Evolutionary conservation across 1,140 invertebrate species (phyloP), one percentile per base, ranked within the genome.

Genomic region (Berghia stephanieae): DNA sequence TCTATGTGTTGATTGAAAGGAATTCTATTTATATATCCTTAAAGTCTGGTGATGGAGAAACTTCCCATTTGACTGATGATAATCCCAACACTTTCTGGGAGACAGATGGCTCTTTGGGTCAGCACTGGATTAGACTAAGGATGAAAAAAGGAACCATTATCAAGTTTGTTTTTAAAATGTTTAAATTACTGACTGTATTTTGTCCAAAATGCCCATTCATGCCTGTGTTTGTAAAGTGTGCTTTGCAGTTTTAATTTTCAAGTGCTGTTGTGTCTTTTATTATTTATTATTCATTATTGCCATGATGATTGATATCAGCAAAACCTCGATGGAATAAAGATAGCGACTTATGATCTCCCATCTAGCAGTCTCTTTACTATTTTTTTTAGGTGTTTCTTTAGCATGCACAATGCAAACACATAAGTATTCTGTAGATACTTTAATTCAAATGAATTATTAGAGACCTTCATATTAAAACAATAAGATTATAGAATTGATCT

Each of bases 141-240:
- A 89, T 89, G 88, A 89, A 88, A 78, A 88, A 88, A 80, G 87
- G 87, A 79, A 88, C 87, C 24, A 81, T 89, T 10, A 86, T 89
- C n/a, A 87, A 86, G 86, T 89, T 82, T 75, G 81, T 78, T 55
- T 63, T 34, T 18, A 44, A 66, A 38, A 55, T 63, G 1, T 75
- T 40, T 70, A 27, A 31, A 18, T 38, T 69, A 6, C 52, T 52
- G 43, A 24, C 3, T 63, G 27, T 31, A 60, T 68, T 69, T n/a
- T n/a, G n/a, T n/a, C n/a, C n/a, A n/a, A n/a, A n/a, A n/a, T n/a
- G n/a, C n/a, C n/a, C n/a, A n/a, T n/a, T n/a, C n/a, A n/a, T n/a
- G n/a, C n/a, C n/a, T 43, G 8, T 63, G 77, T 27, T 31, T 77
- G 38, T 79, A 21, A 46, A 81, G 81, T 78, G 81, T 70, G 52